Conservation (phyloP, 2,888 invertebrate genomes). For the Andrena bucephala region DNA sequence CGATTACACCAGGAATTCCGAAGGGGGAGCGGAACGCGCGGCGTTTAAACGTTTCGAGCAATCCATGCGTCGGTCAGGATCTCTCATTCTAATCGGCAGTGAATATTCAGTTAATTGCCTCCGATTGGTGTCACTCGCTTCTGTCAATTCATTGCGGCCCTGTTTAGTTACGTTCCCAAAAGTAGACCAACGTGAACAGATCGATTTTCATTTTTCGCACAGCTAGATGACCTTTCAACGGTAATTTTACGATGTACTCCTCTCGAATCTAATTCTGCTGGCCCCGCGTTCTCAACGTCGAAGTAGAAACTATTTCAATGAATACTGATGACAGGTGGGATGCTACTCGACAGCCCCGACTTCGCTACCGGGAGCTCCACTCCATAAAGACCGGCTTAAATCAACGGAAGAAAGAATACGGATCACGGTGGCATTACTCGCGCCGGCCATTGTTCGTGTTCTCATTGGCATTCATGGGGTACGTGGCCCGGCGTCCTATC, state of each 20-base stretch:
- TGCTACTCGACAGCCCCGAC: slow-evolving; percentile 34
- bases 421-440: slow-evolving; percentile 71
- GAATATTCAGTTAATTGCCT: not conserved
- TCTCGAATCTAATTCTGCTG: not conserved
- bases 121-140: not conserved
- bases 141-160: too few relatives aligned
- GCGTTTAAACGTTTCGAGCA: slow-evolving; percentile 17
- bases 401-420: slow-evolving; percentile 67
- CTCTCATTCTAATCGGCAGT: not conserved
- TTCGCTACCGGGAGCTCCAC: slow-evolving; percentile 34
- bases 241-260: not conserved
- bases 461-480: slow-evolving; percentile 81
- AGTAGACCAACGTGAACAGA: not conserved
- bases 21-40: slow-evolving; percentile 16
- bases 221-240: not conserved
- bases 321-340: slow-evolving; percentile 62
- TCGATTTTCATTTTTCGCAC: not conserved
- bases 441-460: slow-evolving; percentile 76
- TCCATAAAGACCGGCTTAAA: slow-evolving; percentile 65
- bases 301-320: slow-evolving; percentile 50
- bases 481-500: slow-evolving; percentile 79
- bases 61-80: not conserved
- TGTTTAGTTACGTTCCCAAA: not conserved
- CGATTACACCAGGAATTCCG: slow-evolving; percentile 50
- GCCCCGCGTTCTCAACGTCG: not conserved